Conservation (phyloP, 2,797 vertebrate genomes). For the Taenioides sp. region DNA sequence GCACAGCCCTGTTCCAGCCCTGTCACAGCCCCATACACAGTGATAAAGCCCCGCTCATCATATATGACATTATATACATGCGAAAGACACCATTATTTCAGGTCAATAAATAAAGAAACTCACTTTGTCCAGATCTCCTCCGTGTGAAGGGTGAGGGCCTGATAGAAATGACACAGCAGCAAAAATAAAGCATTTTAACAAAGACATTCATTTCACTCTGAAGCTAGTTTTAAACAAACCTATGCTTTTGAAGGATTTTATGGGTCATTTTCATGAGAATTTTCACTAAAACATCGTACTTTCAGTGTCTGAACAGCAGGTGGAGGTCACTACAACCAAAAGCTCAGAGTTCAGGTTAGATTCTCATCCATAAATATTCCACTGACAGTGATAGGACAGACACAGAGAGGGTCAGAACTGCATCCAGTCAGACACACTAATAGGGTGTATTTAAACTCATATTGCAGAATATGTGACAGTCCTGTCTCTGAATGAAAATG, state of each 20-base stretch:
- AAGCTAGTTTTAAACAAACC: not conserved
- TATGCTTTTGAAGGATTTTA: constrained; percentile 10
- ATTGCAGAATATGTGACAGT: too few species aligned
- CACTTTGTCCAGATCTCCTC: constrained; percentile 81
- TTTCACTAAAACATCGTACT: constrained; percentile 59
- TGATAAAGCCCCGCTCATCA: constrained; percentile 1
- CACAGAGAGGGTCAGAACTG: constrained; percentile 14
- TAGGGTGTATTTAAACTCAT: constrained; percentile 9
- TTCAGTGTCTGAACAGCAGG: constrained; percentile 75
- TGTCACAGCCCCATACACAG: constrained; percentile 45
- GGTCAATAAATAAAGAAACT: constrained; percentile 52
- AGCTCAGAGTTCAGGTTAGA: constrained; percentile 60
- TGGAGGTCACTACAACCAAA: constrained; percentile 74
- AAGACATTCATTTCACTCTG: constrained; percentile 14
- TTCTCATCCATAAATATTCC: constrained; percentile 49
- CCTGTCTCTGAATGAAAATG: constrained; percentile 5
- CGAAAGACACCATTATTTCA: constrained; percentile 6
- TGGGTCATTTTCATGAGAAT: constrained; percentile 44
- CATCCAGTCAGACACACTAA: not conserved
- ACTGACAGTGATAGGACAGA: constrained; percentile 46
- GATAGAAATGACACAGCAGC: constrained; percentile 53
- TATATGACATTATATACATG: constrained; percentile 8
- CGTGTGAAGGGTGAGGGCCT: constrained; percentile 77
- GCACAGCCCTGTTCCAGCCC: constrained; percentile 50
- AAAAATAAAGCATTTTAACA: constrained; percentile 37